Percentiles rank a stretch among this genome's conserved stretches.
Conservation (phyloP, 2,888 invertebrate genomes). For the Flexamia atlantica region DNA sequence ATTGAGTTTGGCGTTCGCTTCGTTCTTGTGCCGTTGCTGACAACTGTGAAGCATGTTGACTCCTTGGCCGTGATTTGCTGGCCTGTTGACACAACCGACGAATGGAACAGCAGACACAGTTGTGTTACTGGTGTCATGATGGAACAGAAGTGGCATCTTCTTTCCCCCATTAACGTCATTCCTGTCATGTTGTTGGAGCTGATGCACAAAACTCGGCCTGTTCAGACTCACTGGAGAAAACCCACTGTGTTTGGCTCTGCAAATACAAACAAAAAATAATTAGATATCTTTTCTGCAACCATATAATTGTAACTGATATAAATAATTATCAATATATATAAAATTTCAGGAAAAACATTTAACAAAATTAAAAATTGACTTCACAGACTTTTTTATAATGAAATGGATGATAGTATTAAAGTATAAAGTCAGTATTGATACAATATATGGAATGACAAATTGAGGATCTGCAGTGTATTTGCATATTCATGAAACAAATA, state of each 20-base stretch:
- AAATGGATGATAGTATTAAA: too few relatives aligned
- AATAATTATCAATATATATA: background rate
- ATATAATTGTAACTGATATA: too few relatives aligned
- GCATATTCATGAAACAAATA: too few relatives aligned
- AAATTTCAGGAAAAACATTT: background rate
- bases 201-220: constrained; percentile 51
- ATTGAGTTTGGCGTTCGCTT: constrained; percentile 68
- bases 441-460: too few relatives aligned
- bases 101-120: constrained; percentile 18
- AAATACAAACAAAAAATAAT: constrained; percentile 56
- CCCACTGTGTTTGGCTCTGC: constrained; percentile 64
- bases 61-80: constrained; percentile 53
- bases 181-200: constrained; percentile 33
- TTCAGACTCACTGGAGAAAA: constrained; percentile 52
- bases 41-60: constrained; percentile 59
- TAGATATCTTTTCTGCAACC: too few relatives aligned
- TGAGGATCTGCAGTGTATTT: too few relatives aligned
- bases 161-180: constrained; percentile 60
- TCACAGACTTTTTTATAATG: too few relatives aligned
- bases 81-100: constrained; percentile 59
- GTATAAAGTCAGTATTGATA: too few relatives aligned
- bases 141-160: constrained; percentile 67
- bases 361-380: background rate
- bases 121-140: constrained; percentile 61
- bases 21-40: constrained; percentile 66